Conservation (phyloP, 2,888 invertebrate species). For the Pristionchus exspectatus region DNA sequence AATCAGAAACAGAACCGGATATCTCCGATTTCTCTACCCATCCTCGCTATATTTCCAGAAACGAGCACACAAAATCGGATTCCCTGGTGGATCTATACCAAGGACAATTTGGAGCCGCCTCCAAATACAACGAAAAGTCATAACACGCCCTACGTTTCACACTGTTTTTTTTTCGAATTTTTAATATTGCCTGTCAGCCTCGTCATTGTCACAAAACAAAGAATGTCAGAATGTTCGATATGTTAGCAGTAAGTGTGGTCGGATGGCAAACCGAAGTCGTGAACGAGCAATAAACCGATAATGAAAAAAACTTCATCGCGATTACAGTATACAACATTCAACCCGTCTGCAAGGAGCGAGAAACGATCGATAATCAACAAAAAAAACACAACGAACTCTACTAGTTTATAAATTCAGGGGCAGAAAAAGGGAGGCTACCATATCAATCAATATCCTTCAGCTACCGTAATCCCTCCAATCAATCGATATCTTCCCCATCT, state of each 20-base stretch:
- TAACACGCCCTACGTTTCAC: too few species aligned
- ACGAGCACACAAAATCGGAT: too few species aligned
- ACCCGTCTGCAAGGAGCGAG: slow-evolving; percentile 16
- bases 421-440: background rate
- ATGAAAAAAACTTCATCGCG: slow-evolving; percentile 12
- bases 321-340: slow-evolving; percentile 37
- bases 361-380: slow-evolving; percentile 43
- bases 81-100: too few species aligned
- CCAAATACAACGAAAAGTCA: too few species aligned
- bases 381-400: background rate
- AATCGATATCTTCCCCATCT: background rate
- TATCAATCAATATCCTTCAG: slow-evolving; percentile 19
- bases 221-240: background rate
- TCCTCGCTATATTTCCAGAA: too few species aligned
- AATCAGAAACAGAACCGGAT: too few species aligned
- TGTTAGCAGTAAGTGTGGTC: background rate
- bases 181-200: too few species aligned
- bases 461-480: slow-evolving; percentile 11
- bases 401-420: background rate
- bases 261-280: background rate
- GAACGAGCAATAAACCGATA: background rate
- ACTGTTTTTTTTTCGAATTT: too few species aligned
- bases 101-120: too few species aligned
- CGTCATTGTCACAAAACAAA: too few species aligned
- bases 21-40: too few species aligned